phyloP scores from a whole-genome alignment of 1,140 invertebrate genomes.

The Charaxes varanes region DNA sequence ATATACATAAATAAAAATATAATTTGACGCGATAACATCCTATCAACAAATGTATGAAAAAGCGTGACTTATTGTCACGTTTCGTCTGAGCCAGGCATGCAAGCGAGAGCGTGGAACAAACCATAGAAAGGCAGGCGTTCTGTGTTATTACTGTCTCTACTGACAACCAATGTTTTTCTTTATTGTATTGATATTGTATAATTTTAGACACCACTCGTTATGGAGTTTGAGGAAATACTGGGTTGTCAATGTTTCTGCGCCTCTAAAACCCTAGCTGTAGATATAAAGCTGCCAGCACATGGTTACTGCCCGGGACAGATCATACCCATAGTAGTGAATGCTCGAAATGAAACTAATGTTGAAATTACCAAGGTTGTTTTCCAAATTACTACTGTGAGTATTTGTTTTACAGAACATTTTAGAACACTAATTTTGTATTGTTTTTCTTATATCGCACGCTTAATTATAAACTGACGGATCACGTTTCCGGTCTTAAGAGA shows the following conservation, averaged over 20 bases:
- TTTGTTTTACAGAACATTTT: too few species aligned
- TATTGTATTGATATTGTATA: slow-evolving; percentile 9
- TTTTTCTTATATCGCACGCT: too few species aligned
- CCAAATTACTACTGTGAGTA: slow-evolving; percentile 67
- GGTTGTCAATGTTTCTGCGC: slow-evolving; percentile 75
- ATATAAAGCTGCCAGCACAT: slow-evolving; percentile 68
- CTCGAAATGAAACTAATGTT: slow-evolving; percentile 75
- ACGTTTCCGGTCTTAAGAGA: too few species aligned
- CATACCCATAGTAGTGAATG: slow-evolving; percentile 74
- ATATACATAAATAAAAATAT: too few species aligned
- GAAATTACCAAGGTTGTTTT: slow-evolving; percentile 68
- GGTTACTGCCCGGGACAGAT: slow-evolving; percentile 77
- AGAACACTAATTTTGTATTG: too few species aligned
- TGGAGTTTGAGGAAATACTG: slow-evolving; percentile 76
- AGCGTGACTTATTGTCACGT: too few species aligned
- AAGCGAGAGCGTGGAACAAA: too few species aligned
- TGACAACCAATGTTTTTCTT: background rate
- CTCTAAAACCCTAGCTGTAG: slow-evolving; percentile 69
- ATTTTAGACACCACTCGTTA: slow-evolving; percentile 68
- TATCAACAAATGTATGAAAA: too few species aligned
- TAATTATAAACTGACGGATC: too few species aligned
- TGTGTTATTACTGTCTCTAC: background rate
- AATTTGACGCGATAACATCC: too few species aligned
- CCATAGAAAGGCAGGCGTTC: background rate
- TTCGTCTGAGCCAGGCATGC: too few species aligned